phyloP scores from a whole-genome alignment of 1,140 invertebrate species.

The Drosophila truncata region DNA sequence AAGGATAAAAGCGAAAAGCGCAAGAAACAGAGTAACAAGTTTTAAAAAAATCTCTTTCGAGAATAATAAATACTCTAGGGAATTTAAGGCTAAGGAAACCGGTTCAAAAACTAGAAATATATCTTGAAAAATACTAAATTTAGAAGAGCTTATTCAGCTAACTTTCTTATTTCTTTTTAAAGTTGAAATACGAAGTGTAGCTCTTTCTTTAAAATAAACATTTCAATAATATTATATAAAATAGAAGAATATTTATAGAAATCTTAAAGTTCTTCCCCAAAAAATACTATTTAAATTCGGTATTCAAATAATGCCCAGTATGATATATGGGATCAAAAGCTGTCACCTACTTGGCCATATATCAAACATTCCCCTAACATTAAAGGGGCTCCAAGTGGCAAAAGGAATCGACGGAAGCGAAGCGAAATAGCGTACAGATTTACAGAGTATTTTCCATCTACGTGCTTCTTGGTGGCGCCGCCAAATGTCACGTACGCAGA shows the following conservation, averaged over 20 bases:
- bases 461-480: conserved; percentile 74
- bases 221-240: background rate
- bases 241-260: background rate
- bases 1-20: conserved; percentile 12
- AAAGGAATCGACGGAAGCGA: conserved; percentile 10
- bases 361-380: conserved; percentile 1
- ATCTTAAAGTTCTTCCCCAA: background rate
- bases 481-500: conserved; percentile 81
- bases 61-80: conserved; percentile 15
- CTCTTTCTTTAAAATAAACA: no score
- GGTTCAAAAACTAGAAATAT: background rate
- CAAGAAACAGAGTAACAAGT: conserved; percentile 15
- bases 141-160: background rate
- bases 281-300: background rate
- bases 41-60: background rate
- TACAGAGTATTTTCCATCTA: conserved; percentile 75
- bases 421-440: conserved; percentile 71
- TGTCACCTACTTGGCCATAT: conserved; percentile 12
- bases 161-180: no score
- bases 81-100: background rate
- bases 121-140: background rate
- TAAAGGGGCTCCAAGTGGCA: background rate
- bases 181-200: background rate
- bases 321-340: conserved; percentile 5
- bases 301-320: background rate